Evolutionary conservation across 2,797 vertebrate genomes (phyloP), one percentile per base, ranked within the genome.

Genomic region (Bradypodion pumilum): DNA sequence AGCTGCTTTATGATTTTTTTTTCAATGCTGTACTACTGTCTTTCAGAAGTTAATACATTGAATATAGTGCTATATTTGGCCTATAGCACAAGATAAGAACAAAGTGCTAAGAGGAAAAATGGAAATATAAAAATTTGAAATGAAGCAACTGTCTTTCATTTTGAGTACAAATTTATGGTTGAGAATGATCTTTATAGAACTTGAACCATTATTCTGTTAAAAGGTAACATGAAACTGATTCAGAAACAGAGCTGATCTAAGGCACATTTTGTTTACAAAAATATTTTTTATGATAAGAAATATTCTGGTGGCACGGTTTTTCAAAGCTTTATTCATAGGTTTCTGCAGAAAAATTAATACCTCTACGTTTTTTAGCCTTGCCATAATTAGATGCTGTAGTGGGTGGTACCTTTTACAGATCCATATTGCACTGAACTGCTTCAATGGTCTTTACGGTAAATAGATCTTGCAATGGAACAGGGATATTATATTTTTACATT

Each of bases 11-110:
- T 90, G 83, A 60, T 85, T 76, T 83, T 69, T 69, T n/a, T 93
- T 92, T 90, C 92, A 91, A 94, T 95, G 95, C 94, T 96, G 91
- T 96, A 95, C 95, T 96, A 96, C 96, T 96, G 95, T 94, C 89
- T 85, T 92, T 94, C 89, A 93, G 87, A 91, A 94, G 91, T 93
- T 92, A 90, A 89, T 89, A 93, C 90, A 92, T 95, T 91, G 93
- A 94, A 95, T 19, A 62, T 94, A 95, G 87, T 95, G 90, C 91
- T 95, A 95, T 93, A 92, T 94, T 81, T 94, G 91, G 87, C 94
- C 88, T 93, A 84, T 94, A 90, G 93, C 93, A 93, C 93, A 96
- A 91, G 91, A 94, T 86, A 86, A 93, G 88, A 91, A 89, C 84
- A 92, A 93, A 92, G 89, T 90, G 86, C 89, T 93, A 94, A 86